Conservation (phyloP, 2,113 vertebrate species). For the Spermophilus dauricus region DNA sequence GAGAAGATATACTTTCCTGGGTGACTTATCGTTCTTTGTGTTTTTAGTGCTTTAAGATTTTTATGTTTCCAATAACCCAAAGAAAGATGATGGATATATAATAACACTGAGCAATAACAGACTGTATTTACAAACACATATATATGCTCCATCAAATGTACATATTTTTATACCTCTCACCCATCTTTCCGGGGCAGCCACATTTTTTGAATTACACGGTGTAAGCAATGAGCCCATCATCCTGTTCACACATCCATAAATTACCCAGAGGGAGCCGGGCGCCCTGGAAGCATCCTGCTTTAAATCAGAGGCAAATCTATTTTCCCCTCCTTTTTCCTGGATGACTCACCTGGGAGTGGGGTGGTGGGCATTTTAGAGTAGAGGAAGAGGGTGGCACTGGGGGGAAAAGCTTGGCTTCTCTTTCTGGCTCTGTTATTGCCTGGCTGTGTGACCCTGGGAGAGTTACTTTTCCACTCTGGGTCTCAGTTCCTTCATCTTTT, state of each 20-base stretch:
- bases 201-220: conserved; percentile 85
- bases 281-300: conserved; percentile 56
- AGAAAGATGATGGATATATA: conserved; percentile 87
- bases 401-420: not conserved
- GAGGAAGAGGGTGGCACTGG: not conserved
- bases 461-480: rapidly evolving
- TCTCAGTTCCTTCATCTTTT: conserved; percentile 55
- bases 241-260: conserved; percentile 81
- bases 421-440: not conserved
- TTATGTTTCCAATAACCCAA: conserved; percentile 87
- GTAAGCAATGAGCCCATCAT: conserved; percentile 83
- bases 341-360: not conserved
- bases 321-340: not conserved
- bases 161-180: conserved; percentile 86
- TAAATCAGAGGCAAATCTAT: conserved; percentile 76
- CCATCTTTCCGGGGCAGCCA: conserved; percentile 79
- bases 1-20: conserved; percentile 84
- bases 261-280: conserved; percentile 71
- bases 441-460: not conserved
- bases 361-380: not conserved
- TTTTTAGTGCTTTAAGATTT: conserved; percentile 86
- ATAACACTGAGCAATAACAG: conserved; percentile 86
- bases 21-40: conserved; percentile 84
- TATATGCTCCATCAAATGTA: conserved; percentile 86
- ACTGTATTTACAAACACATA: conserved; percentile 87